Percentiles rank a stretch among this genome's conserved stretches.
Conservation (phyloP, 2,113 vertebrate species). For the Donacobius atricapilla region DNA sequence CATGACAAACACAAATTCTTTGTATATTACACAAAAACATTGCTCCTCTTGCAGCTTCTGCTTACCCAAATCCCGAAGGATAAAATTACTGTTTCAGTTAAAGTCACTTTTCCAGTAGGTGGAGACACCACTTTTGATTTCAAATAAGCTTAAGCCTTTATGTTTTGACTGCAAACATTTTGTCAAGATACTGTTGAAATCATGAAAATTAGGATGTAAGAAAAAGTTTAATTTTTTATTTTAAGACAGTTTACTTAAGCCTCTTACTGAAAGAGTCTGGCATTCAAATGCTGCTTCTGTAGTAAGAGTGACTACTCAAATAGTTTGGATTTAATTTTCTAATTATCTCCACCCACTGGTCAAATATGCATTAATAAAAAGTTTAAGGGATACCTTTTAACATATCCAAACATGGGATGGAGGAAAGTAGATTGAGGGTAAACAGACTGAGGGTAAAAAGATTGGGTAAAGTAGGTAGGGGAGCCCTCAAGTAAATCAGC, state of each 20-base stretch:
- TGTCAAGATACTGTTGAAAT: background rate
- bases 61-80: background rate
- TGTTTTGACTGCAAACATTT: background rate
- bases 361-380: background rate
- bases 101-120: constrained; percentile 11
- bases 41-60: background rate
- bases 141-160: background rate
- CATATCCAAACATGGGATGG: background rate
- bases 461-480: background rate
- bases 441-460: background rate
- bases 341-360: background rate
- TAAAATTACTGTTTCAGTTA: background rate
- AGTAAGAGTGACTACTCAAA: background rate
- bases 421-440: background rate
- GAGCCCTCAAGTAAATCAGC: background rate
- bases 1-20: background rate
- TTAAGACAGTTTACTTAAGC: background rate
- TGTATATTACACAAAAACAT: background rate
- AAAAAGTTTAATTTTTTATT: background rate
- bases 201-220: background rate
- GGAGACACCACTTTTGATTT: constrained; percentile 17
- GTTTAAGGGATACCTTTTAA: background rate
- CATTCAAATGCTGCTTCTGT: background rate
- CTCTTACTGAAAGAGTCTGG: background rate
- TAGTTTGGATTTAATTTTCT: background rate